Percentiles rank a stretch among this genome's conserved stretches.
Evolutionary conservation across 2,888 invertebrate species (phyloP).

Genomic region (Nomada fabriciana): DNA sequence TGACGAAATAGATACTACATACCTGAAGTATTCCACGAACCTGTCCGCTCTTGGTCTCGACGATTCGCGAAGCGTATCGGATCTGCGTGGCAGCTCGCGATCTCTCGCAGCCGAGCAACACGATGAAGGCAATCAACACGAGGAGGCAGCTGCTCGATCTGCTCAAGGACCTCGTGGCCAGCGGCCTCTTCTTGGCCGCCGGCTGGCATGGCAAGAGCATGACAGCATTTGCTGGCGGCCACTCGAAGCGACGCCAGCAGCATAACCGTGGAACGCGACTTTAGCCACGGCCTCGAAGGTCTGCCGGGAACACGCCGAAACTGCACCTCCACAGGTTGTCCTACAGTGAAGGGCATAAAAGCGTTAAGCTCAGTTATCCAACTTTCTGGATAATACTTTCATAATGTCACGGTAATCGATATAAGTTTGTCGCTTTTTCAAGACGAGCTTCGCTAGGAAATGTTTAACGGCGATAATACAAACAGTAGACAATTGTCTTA

Average conservation of each 20-base stretch:
- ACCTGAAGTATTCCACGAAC: slow-evolving; percentile 83
- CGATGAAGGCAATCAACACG: slow-evolving; percentile 64
- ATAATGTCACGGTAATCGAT: too few relatives aligned
- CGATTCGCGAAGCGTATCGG: slow-evolving; percentile 91
- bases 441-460: too few relatives aligned
- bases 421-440: too few relatives aligned
- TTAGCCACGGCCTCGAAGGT: slow-evolving; percentile 55
- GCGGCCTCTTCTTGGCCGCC: slow-evolving; percentile 81
- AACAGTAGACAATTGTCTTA: too few relatives aligned
- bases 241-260: slow-evolving; percentile 73
- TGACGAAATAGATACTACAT: slow-evolving; percentile 14
- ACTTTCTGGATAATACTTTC: too few relatives aligned
- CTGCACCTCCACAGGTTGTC: slow-evolving; percentile 11
- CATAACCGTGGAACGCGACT: slow-evolving; percentile 68
- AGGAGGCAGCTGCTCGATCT: slow-evolving; percentile 52
- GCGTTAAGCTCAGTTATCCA: too few relatives aligned
- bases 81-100: slow-evolving; percentile 82
- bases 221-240: slow-evolving; percentile 83
- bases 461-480: too few relatives aligned
- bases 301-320: slow-evolving; percentile 37
- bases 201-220: slow-evolving; percentile 83
- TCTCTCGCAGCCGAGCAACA: slow-evolving; percentile 60
- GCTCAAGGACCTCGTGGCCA: slow-evolving; percentile 74
- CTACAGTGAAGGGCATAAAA: background rate
- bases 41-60: slow-evolving; percentile 88